Percentiles rank a stretch among this genome's conserved stretches.
Conservation (phyloP, 2,888 invertebrate species). For the Oscheius sp. region DNA sequence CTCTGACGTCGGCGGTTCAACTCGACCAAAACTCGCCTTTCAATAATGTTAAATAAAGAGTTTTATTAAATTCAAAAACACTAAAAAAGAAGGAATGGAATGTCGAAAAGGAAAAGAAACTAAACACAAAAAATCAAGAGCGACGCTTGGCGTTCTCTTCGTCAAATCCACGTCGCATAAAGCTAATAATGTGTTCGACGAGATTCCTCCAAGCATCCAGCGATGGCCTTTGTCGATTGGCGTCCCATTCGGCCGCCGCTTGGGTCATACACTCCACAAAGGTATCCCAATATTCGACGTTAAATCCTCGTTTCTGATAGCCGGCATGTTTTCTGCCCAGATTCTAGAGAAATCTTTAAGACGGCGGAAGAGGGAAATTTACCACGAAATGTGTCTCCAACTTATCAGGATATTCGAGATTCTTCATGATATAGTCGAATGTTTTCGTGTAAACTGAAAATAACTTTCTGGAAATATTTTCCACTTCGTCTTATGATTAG, state of each 20-base stretch:
- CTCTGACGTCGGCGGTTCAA: too few species aligned
- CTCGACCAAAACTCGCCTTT: too few species aligned
- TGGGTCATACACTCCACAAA: slow-evolving; percentile 67
- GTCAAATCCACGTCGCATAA: slow-evolving; percentile 68
- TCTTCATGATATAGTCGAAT: slow-evolving; percentile 65
- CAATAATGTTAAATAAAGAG: too few species aligned
- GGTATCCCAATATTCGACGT: slow-evolving; percentile 71
- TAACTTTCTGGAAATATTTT: not conserved
- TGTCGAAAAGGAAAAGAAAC: not conserved
- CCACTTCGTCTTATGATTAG: not conserved
- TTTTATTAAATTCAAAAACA: too few species aligned
- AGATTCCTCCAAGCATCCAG: slow-evolving; percentile 63
- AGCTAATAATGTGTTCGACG: slow-evolving; percentile 65
- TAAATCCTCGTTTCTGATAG: slow-evolving; percentile 64
- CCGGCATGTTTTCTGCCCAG: slow-evolving; percentile 65
- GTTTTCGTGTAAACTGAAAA: slow-evolving; percentile 58
- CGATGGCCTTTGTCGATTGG: slow-evolving; percentile 59
- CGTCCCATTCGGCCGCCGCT: slow-evolving; percentile 66
- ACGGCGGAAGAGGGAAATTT: not conserved
- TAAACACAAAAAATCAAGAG: not conserved
- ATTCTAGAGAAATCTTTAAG: slow-evolving; percentile 41
- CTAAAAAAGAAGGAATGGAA: slow-evolving; percentile 8
- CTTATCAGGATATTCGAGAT: slow-evolving; percentile 63
- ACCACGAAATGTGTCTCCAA: slow-evolving; percentile 63
- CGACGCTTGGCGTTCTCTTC: slow-evolving; percentile 52